A percentile compares a stretch with the other conserved stretches of the same genome.
These are phyloP conservation scores for Siphlonurus alternatus DNA, from an alignment of 2,888 invertebrate species.

Conservation along the genomic window DNA sequence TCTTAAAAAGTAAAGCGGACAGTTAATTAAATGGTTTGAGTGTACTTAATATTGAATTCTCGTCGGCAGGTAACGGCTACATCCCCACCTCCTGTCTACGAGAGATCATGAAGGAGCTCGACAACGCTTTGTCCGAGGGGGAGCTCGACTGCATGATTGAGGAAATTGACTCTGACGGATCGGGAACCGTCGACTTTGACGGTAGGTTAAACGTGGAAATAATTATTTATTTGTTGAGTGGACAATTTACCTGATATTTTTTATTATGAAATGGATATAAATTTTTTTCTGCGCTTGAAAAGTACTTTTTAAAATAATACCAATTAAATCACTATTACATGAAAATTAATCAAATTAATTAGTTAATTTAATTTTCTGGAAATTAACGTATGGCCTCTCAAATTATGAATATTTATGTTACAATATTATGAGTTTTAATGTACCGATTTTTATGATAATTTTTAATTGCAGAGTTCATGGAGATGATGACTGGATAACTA, in stretches of 20 bases:
- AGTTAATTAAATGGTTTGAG: too few species aligned
- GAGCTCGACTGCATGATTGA: conserved; percentile 95
- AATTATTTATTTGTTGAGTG: conserved; percentile 4
- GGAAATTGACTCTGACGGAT: too few species aligned
- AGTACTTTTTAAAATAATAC: conserved; percentile 8
- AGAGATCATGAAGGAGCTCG: conserved; percentile 88
- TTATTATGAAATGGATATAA: neutral
- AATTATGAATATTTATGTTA: too few species aligned
- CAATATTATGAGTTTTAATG: too few species aligned
- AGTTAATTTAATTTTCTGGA: too few species aligned
- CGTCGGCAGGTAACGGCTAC: conserved; percentile 71
- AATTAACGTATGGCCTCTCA: too few species aligned
- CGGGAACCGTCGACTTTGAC: too few species aligned
- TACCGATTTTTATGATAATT: neutral
- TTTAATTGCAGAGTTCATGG: conserved; percentile 75
- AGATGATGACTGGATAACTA: conserved; percentile 70
- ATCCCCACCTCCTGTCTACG: conserved; percentile 84
- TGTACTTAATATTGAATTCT: too few species aligned
- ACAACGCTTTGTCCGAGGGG: conserved; percentile 86
- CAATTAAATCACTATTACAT: conserved; percentile 10
- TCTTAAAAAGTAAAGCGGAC: too few species aligned
- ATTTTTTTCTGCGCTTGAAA: conserved; percentile 7
- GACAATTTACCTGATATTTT: conserved; percentile 15
- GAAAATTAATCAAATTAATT: too few species aligned
- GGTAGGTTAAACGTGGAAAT: too few species aligned